These are phyloP conservation scores for Ecliptopera silaceata DNA, from an alignment of 2,888 invertebrate species.

Conservation along the genomic window DNA sequence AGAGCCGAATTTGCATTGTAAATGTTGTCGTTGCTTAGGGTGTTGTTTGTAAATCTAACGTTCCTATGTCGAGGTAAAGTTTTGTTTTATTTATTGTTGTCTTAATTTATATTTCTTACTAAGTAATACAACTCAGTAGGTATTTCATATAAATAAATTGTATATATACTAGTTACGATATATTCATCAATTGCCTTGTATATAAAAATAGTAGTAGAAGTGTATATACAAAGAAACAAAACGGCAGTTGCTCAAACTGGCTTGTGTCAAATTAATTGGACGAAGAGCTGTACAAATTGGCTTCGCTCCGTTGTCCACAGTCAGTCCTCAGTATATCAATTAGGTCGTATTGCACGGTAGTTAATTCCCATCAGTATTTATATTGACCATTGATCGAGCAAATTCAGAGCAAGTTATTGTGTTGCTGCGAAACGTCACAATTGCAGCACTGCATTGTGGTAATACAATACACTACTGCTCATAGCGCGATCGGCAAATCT, in stretches of 20 bases:
- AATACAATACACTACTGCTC: too few species aligned
- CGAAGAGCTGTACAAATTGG: slow-evolving; percentile 57
- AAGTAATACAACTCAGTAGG: not conserved
- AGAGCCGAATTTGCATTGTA: slow-evolving; percentile 16
- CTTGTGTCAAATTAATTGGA: slow-evolving; percentile 66
- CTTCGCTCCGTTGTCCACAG: slow-evolving; percentile 41
- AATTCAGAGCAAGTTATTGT: slow-evolving; percentile 45
- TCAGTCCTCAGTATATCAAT: slow-evolving; percentile 62
- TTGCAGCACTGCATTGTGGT: slow-evolving; percentile 4
- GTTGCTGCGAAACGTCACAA: slow-evolving; percentile 16
- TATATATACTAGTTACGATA: not conserved
- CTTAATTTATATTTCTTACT: not conserved
- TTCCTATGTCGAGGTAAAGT: not conserved
- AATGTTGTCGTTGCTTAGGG: not conserved
- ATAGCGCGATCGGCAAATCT: too few species aligned
- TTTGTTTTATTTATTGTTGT: not conserved
- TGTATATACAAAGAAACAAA: slow-evolving; percentile 31
- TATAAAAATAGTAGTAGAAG: too few species aligned
- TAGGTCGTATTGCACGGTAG: slow-evolving; percentile 60
- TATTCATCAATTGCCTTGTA: slow-evolving; percentile 3
- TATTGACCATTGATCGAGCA: slow-evolving; percentile 64
- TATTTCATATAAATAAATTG: not conserved
- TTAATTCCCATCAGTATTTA: slow-evolving; percentile 59
- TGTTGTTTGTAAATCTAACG: slow-evolving; percentile 7
- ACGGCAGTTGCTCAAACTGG: slow-evolving; percentile 41